Base-by-base conservation (phyloP, 2,797 vertebrate genomes). In the Poliocrania exsul region DNA sequence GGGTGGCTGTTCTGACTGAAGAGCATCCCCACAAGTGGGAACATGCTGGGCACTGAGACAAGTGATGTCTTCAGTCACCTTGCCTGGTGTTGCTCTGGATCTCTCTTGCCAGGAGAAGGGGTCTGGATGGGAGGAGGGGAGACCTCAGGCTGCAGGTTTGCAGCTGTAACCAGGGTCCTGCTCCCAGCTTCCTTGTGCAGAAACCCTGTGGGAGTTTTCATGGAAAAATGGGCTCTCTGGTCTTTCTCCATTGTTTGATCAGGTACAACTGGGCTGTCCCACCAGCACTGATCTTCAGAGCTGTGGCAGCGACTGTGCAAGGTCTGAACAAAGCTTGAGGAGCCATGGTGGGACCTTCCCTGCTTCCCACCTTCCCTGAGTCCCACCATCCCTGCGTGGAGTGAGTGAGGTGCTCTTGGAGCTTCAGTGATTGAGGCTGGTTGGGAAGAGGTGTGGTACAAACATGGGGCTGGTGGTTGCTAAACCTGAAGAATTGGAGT, bases 231-330 rank as follows among this genome's bases (percentile, higher is more conserved):
- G 56, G 26, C 16, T 56, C 37, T 58, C 12, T 54, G 50, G 20
- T 65, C 46, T 73, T 6, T 23, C 49, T 81, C 17, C 1, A 0
- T 28, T 80, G 56, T 23, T 11, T 38, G 20, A 12, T 44, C 14
- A 4, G 38, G 49, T 21, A 7, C n/a, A 46, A 2, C 5, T 11
- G 50, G 18, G n/a, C 62, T 3, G 1, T 31, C 13, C 11, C 21
- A 3, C 7, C 35, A 15, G 6, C 2, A 0, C 0, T 75, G n/a
- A 8, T 73, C 66, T 51, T 64, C 46, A 61, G 44, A 21, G 31
- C 17, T 71, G 8, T 0, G 1, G 40, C 18, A 53, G 66, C 0
- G 1, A 14, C 19, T 6, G 23, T 5, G 23, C 38, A 51, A 18
- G 7, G 4, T 25, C 18, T 31, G 47, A 42, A 9, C 47, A 54